Evolutionary conservation across 2,888 invertebrate species (phyloP), one percentile per base, ranked within the genome.

Genomic region (Noctuana brunneofusca): DNA sequence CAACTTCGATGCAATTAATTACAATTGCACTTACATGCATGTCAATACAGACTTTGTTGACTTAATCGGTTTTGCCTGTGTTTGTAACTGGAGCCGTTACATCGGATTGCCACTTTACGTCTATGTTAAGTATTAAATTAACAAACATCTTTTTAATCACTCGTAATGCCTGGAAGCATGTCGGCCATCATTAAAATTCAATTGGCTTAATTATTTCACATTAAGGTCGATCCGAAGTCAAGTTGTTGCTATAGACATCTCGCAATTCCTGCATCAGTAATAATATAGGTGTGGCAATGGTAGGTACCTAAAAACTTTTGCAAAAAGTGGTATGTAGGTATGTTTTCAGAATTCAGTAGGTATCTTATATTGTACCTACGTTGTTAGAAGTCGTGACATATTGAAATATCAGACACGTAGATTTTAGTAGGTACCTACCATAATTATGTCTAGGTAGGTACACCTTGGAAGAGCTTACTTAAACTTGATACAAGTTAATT

Each of bases 41-140:
- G 62, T 60, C 59, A 46, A 60, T 60, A 60, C 48, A 27, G 62
- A 62, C 62, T 55, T 62, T 62, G 62, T 62, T 62, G 62, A 49
- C 62, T 62, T 62, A 55, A 62, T 62, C 62, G 62, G 18, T 62
- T 55, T 55, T 62, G 55, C 49, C 62, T 48, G 38, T 55, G 49
- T 62, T 55, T 55, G 54, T 55, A 38, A 49, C 54, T 35, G 46
- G 24, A 24, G 55, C 54, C 62, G 54, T 62, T 62, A 62, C 54
- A 46, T 35, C 48, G 49, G 55, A 62, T 54, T 55, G 62, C 55
- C 55, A 62, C 55, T 53, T 59, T 54, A 60, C 54, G 60, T 60
- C 60, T 54, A 62, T 62, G 54, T 62, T 49, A 55, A 62, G 62
- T 30, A 59, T 59, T 55, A 49, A 62, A 62, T 62, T 62, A 62